Evolutionary conservation across 2,113 vertebrate genomes (phyloP), one percentile per base, ranked within the genome.

Genomic region (rat (Rattus norvegicus)): DNA sequence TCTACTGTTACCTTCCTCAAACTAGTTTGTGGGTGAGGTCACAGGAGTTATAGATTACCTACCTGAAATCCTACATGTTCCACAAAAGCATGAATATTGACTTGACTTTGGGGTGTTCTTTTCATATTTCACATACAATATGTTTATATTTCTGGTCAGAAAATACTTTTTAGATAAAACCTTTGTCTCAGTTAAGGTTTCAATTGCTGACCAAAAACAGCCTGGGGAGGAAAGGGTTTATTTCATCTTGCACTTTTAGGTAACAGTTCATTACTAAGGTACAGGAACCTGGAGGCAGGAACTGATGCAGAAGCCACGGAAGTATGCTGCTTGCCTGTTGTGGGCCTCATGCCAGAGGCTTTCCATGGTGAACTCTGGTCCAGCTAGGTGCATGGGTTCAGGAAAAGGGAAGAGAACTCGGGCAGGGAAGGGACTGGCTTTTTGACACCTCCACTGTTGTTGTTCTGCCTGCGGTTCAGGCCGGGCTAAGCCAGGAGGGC

Each of bases 101-200:
- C 88, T 93, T 75, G 65, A 89, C 43, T 56, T 91, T 86, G 36
- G 2, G 59, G 17, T 86, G 94, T 86, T 30, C 92, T 91, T 17
- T 76, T 88, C 75, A 52, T 89, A 91, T 86, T 96, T 96, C 43
- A 94, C 76, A 91, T 33, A 13, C 54, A 69, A 49, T 28, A 1
- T 43, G 56, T 89, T 83, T 72, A 5, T 88, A 63, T 93, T 93
- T 77, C 72, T 77, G 67, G n/a, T 81, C 79, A 93, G 5, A 61
- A 95, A 92, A 70, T 87, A 70, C 43, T 92, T 87, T 67, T 61
- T 39, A 77, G 67, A 20, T 49, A 49, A 4, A 52, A 13, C 33
- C 39, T 59, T 81, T 59, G 54, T 59, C 36, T 81, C 33, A 39
- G 49, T 79, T 19, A 79, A 36, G 54, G 20, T 81, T 81, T 81